Percentiles rank a stretch among this genome's conserved stretches.
These are phyloP conservation scores for Ctena decussata DNA, from an alignment of 2,888 invertebrate species.

Conservation along the genomic window DNA sequence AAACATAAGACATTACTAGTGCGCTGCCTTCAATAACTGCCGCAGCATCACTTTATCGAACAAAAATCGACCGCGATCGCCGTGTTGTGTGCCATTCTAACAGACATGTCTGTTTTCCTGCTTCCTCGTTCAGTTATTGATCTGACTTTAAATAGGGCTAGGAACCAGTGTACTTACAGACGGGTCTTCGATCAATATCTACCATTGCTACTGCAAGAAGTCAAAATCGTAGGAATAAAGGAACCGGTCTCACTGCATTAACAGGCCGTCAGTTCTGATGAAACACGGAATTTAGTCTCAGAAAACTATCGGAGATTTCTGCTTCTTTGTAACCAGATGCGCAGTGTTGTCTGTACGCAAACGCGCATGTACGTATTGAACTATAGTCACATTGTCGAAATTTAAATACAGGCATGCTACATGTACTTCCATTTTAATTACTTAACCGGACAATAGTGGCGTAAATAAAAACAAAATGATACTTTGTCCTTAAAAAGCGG, in stretches of 20 bases:
- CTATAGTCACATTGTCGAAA: no score
- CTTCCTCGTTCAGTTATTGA: neutral
- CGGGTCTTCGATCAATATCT: slow-evolving; percentile 1
- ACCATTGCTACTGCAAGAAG: neutral
- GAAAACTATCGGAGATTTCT: no score
- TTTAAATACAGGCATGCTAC: no score
- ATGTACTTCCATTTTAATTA: no score
- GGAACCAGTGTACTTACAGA: neutral
- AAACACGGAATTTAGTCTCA: no score
- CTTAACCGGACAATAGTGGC: no score
- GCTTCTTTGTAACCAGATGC: no score
- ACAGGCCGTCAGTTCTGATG: neutral
- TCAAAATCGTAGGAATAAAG: neutral
- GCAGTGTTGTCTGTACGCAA: no score
- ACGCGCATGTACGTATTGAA: no score
- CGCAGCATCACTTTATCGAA: neutral
- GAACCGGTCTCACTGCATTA: neutral
- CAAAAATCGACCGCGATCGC: neutral
- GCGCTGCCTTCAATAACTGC: neutral
- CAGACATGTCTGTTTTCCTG: neutral
- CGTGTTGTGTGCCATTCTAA: neutral
- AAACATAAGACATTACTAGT: no score
- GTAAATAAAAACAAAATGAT: no score
- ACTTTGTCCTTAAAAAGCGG: no score
- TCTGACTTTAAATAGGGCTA: neutral